A percentile compares a stretch with the other conserved stretches of the same genome.
Evolutionary conservation across 2,113 vertebrate genomes (phyloP).

Genomic region (Dipodomys stephensi): DNA sequence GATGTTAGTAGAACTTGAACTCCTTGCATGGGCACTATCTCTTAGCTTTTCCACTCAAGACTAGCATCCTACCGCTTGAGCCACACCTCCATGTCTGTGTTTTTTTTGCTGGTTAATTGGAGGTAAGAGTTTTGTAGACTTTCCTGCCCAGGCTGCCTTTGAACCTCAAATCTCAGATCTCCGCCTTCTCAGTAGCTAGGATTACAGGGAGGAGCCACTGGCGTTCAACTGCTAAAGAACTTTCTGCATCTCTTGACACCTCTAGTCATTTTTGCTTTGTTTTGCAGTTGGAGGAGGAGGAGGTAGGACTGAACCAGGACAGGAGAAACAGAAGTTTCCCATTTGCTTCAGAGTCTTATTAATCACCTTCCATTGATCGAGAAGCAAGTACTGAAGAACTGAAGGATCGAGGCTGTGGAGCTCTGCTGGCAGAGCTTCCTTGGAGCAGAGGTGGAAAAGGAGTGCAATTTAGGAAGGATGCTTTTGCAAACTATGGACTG

Average conservation of each 20-base stretch:
- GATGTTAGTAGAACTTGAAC: no score
- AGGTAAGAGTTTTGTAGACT: no score
- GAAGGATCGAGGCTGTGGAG: not conserved
- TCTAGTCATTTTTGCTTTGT: not conserved
- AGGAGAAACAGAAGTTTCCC: not conserved
- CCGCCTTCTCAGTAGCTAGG: no score
- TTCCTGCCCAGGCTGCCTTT: no score
- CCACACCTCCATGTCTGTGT: no score
- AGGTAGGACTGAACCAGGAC: not conserved
- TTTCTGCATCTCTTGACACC: not conserved
- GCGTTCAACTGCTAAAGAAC: no score
- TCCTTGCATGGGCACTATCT: no score
- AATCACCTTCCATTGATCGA: not conserved
- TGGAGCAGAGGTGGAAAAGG: not conserved
- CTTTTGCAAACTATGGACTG: not conserved
- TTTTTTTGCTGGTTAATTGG: no score
- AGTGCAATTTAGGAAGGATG: not conserved
- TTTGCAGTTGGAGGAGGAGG: not conserved
- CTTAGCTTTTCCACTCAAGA: no score
- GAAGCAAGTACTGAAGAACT: not conserved
- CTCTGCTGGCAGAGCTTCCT: not conserved
- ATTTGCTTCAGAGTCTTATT: not conserved
- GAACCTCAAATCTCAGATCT: no score
- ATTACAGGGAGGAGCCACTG: no score
- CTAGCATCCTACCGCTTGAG: no score